Evolutionary conservation across 2,113 vertebrate species (phyloP).

Genomic region (Nesoenas mayeri): DNA sequence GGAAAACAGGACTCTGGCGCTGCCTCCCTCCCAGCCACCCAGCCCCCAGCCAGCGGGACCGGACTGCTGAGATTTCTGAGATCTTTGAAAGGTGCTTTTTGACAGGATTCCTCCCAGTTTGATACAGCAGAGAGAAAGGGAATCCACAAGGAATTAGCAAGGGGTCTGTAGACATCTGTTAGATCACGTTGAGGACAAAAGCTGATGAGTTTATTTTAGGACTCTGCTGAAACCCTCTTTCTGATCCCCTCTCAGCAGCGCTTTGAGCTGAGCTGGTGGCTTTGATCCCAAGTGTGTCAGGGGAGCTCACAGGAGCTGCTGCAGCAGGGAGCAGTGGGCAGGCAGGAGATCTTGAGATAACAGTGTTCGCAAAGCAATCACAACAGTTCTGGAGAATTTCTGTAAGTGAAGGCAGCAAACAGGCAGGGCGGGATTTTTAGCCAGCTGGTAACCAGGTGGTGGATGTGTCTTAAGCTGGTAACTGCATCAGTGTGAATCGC

Average conservation of each 20-base stretch:
- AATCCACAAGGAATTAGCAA: not conserved
- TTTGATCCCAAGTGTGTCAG: not conserved
- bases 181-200: not conserved
- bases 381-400: not conserved
- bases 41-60: accelerated
- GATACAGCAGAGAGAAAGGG: not conserved
- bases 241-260: not conserved
- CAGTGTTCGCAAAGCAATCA: not conserved
- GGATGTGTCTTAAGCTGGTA: not conserved
- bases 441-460: not conserved
- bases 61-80: not conserved
- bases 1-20: accelerated
- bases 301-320: not conserved
- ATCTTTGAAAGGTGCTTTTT: not conserved
- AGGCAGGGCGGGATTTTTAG: not conserved
- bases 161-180: not conserved
- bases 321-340: not conserved
- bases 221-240: not conserved
- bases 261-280: not conserved
- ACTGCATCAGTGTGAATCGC: accelerated
- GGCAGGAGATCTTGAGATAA: not conserved
- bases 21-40: not conserved
- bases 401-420: not conserved
- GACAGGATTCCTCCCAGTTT: not conserved
- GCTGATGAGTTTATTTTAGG: not conserved